These are phyloP conservation scores for Campaea margaritaria DNA, from an alignment of 2,888 invertebrate species.

Conservation along the genomic window DNA sequence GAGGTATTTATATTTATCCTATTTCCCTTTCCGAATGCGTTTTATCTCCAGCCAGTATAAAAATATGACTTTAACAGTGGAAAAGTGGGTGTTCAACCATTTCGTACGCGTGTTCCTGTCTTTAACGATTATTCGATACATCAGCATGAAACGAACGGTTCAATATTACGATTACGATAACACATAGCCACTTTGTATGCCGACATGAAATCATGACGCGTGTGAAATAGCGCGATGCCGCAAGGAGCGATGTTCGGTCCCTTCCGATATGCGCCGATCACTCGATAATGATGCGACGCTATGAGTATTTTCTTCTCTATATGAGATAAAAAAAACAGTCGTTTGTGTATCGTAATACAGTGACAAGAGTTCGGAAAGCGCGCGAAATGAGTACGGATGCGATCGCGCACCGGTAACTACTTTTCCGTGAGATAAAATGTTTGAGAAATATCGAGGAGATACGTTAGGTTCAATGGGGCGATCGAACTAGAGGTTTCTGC, in stretches of 20 bases:
- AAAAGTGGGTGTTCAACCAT: conserved; percentile 4
- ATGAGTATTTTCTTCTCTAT: conserved; percentile 54
- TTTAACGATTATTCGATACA: conserved; percentile 33
- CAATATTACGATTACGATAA: conserved; percentile 49
- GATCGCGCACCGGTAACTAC: conserved; percentile 82
- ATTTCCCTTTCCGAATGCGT: conserved; percentile 1
- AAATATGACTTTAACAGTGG: conserved; percentile 6
- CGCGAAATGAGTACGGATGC: conserved; percentile 71
- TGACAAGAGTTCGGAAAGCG: conserved; percentile 59
- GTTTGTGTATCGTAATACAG: conserved; percentile 48
- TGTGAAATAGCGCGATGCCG: conserved; percentile 37
- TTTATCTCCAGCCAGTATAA: conserved; percentile 3
- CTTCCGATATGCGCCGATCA: conserved; percentile 64
- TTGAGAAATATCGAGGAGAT: conserved; percentile 61
- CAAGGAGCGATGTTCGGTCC: conserved; percentile 45
- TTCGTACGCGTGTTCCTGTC: conserved; percentile 16
- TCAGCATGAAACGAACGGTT: conserved; percentile 38
- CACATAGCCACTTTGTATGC: conserved; percentile 50
- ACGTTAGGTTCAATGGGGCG: conserved; percentile 27
- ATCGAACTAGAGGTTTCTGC: conserved; percentile 18
- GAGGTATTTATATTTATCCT: conserved; percentile 1
- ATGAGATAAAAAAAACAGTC: conserved; percentile 39
- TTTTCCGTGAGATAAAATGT: conserved; percentile 77
- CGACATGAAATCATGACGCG: conserved; percentile 41
- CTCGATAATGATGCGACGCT: conserved; percentile 70